Evolutionary conservation across 2,113 vertebrate species (phyloP).

Genomic region (human (Homo sapiens)): DNA sequence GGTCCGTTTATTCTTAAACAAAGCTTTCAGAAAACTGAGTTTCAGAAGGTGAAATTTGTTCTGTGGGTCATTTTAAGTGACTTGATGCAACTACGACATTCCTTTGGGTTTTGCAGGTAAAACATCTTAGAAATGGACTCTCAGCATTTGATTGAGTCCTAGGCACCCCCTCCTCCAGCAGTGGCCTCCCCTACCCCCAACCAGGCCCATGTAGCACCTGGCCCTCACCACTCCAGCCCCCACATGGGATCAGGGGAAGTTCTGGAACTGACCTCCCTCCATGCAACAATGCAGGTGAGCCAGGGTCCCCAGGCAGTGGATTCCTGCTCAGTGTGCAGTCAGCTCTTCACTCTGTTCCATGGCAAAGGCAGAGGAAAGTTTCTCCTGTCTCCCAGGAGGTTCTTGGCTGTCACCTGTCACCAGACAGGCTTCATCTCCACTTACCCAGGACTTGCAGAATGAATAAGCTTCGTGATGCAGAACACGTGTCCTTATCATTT

Average conservation of each 20-base stretch:
- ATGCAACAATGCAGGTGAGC: too few relatives aligned
- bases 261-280: not conserved
- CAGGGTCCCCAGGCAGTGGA: not conserved
- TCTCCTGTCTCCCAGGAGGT: not conserved
- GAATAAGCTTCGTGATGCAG: rapidly evolving
- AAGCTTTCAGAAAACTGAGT: not conserved
- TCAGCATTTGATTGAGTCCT: rapidly evolving
- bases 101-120: not conserved
- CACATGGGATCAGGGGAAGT: not conserved
- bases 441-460: rapidly evolving
- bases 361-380: not conserved
- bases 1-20: not conserved
- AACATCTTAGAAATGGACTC: not conserved
- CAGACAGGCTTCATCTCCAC: rapidly evolving
- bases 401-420: not conserved
- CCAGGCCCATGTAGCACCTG: rapidly evolving
- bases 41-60: not conserved
- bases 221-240: rapidly evolving
- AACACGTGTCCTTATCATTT: rapidly evolving
- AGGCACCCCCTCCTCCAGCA: rapidly evolving
- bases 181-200: not conserved
- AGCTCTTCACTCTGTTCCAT: not conserved
- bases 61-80: too few relatives aligned
- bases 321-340: not conserved
- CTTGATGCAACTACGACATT: rapidly evolving